Conservation (phyloP, 2,888 invertebrate genomes). For the Leptarthrus brevirostris region DNA sequence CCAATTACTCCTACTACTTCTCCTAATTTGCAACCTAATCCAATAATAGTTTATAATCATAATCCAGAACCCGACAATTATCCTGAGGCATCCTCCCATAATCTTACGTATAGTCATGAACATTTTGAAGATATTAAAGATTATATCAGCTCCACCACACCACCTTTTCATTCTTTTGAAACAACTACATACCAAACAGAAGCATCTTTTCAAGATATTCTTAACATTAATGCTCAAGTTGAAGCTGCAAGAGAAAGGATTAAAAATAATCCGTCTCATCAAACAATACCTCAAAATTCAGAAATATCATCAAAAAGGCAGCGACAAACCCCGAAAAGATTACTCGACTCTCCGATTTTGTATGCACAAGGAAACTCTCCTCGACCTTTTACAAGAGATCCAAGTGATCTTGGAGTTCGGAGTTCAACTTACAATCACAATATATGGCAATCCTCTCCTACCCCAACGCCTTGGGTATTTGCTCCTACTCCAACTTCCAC, state of each 20-base stretch:
- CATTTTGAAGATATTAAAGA: constrained; percentile 35
- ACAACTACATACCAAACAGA: constrained; percentile 43
- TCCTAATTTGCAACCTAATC: constrained; percentile 58
- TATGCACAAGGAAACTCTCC: constrained; percentile 70
- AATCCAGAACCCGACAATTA: constrained; percentile 69
- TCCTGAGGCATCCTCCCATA: constrained; percentile 65
- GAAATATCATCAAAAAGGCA: constrained; percentile 54
- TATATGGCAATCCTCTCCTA: constrained; percentile 53
- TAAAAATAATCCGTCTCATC: constrained; percentile 55
- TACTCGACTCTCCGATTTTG: constrained; percentile 72
- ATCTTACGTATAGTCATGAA: constrained; percentile 55
- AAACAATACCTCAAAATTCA: constrained; percentile 53
- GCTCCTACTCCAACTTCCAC: constrained; percentile 63
- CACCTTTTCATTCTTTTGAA: neutral
- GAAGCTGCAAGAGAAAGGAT: constrained; percentile 1
- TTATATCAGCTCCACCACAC: neutral
- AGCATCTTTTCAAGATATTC: constrained; percentile 50
- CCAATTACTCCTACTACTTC: neutral
- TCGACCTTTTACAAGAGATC: constrained; percentile 69
- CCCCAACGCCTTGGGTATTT: constrained; percentile 56
- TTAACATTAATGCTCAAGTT: constrained; percentile 20
- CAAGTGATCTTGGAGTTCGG: constrained; percentile 60
- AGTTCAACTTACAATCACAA: constrained; percentile 46
- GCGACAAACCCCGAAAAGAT: constrained; percentile 64
- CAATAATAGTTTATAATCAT: constrained; percentile 63